Base-by-base conservation (phyloP, 2,888 invertebrate species). In the Pandemis heparana region DNA sequence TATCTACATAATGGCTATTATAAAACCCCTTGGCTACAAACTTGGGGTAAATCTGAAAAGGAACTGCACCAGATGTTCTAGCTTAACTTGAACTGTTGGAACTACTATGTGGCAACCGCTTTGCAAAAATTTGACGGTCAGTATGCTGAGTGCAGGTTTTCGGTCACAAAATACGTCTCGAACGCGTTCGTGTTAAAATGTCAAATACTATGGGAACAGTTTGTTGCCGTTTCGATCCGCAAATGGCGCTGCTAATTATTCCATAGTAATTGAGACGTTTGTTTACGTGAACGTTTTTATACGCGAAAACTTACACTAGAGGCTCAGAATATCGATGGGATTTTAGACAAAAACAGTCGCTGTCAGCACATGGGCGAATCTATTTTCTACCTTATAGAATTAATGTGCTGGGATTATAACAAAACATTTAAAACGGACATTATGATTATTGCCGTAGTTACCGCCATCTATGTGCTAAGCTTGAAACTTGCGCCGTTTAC, bases 401-500 rank as follows among this genome's bases (percentile, higher is more conserved):
- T 32, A 32, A 32, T 32, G 23, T 12, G 12, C 12, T 12, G 12
- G 43, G 43, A 10, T 43, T 12, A 12, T 12, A 43, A 12, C 43
- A 32, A 32, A 32, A 32, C 23, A 32, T 32, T 12, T 43, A 43
- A 43, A 3, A 12, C 43, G 12, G 43, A 43, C 12, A 43, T 43
- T 10, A 41, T 9, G 23, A 41, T 43, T 43, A 43, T 43, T 43
- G 12, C 10, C 43, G n/a, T 48, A n/a, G 48, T 5, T 43, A 48
- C 1, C 48, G 48, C 48, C n/a, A 16, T 53, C 9, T 53, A 53
- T 16, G 53, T 53, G 53, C 53, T 53, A 4, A 9, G 18, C 53
- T 48, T n/a, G 43, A 48, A 53, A 53, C 53, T 53, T 46, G 23
- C 39, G 5, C n/a, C 9, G 3, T 18, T 90, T 95, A 96, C 77